Evolutionary conservation across 2,113 vertebrate species (phyloP).

Genomic region (Melanocharis versteri): DNA sequence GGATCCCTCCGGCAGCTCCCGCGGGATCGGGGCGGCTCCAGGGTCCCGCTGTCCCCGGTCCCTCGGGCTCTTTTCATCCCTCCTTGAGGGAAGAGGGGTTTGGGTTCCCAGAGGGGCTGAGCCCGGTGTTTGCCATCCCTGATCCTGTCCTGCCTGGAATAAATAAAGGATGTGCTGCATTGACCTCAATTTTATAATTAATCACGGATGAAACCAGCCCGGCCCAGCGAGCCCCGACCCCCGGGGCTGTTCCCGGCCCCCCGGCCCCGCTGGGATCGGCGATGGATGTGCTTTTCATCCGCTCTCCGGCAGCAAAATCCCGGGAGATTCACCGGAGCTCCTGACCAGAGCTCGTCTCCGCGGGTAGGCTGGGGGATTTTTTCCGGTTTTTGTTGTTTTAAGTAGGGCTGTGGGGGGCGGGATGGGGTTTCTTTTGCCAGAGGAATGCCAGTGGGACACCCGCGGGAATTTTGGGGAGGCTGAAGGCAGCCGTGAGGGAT

Average conservation of each 20-base stretch:
- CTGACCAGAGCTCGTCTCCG: not conserved
- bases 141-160: not conserved
- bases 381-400: not conserved
- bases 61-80: not conserved
- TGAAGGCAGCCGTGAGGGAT: not conserved
- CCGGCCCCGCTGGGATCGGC: not conserved
- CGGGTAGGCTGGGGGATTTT: not conserved
- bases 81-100: not conserved
- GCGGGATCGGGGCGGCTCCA: accelerated
- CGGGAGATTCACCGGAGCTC: not conserved
- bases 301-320: not conserved
- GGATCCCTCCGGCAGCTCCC: not conserved
- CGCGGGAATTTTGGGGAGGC: not conserved
- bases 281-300: not conserved
- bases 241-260: not conserved
- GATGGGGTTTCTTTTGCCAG: not conserved
- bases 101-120: not conserved
- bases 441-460: not conserved
- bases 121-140: accelerated
- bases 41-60: accelerated
- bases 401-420: not conserved
- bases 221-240: not conserved
- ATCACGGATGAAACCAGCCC: not conserved
- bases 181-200: not conserved
- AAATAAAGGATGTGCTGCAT: not conserved